These are phyloP conservation scores for Casuarius casuarius DNA, from an alignment of 2,113 vertebrate genomes.

Conservation along the genomic window DNA sequence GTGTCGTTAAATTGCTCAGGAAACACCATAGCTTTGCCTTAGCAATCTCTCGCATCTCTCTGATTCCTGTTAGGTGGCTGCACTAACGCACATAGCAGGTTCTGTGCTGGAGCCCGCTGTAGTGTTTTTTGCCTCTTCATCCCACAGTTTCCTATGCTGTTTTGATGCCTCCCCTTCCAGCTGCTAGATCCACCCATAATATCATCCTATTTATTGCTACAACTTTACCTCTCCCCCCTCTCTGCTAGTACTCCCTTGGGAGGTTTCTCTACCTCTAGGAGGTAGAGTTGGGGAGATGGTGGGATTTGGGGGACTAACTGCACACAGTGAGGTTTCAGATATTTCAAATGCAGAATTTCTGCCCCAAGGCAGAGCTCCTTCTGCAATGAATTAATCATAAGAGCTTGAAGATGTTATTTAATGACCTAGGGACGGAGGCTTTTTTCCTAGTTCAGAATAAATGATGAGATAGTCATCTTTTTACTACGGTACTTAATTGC, in stretches of 20 bases:
- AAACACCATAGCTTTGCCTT: too few species aligned
- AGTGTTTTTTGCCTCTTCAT: too few species aligned
- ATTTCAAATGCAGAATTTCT: not conserved
- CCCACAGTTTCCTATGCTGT: too few species aligned
- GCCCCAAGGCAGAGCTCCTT: constrained; percentile 20
- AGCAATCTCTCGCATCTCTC: too few species aligned
- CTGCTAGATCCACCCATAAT: too few species aligned
- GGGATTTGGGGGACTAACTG: not conserved
- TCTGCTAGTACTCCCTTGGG: accelerated
- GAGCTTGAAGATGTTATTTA: constrained; percentile 1
- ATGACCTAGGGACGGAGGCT: not conserved
- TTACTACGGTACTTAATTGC: not conserved
- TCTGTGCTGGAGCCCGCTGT: too few species aligned
- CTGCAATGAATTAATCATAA: not conserved
- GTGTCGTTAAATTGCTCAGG: too few species aligned
- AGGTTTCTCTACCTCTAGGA: not conserved
- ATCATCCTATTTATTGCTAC: not conserved
- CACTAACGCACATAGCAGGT: too few species aligned
- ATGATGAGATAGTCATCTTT: constrained; percentile 28
- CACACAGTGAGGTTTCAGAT: not conserved
- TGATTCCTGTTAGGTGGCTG: too few species aligned
- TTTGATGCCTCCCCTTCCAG: too few species aligned
- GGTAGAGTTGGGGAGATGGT: accelerated
- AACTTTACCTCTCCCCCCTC: not conserved
- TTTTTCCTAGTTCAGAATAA: not conserved